A percentile compares a stretch with the other conserved stretches of the same genome.
phyloP scores from a whole-genome alignment of 2,888 invertebrate species.

The Prosopocoilus inquinatus region DNA sequence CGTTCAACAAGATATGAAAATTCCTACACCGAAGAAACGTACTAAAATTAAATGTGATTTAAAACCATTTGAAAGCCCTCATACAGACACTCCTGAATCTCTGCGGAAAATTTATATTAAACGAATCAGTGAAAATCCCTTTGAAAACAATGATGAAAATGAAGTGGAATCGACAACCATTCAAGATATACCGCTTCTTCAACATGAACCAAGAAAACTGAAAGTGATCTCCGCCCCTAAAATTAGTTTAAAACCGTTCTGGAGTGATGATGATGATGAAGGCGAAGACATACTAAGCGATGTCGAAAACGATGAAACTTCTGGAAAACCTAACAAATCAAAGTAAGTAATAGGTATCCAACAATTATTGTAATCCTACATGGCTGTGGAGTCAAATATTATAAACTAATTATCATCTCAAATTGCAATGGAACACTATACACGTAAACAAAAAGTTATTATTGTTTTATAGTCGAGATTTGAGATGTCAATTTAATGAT shows the following conservation, averaged over 20 bases:
- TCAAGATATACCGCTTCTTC: background rate
- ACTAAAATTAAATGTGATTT: constrained; percentile 20
- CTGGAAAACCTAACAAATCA: constrained; percentile 52
- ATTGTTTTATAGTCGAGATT: too few species aligned
- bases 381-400: too few species aligned
- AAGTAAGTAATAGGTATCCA: constrained; percentile 42
- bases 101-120: background rate
- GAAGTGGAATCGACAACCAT: background rate
- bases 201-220: background rate
- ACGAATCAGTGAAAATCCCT: constrained; percentile 2
- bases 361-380: too few species aligned
- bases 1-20: constrained; percentile 29
- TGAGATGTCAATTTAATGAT: too few species aligned
- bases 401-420: too few species aligned
- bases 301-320: constrained; percentile 45
- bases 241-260: constrained; percentile 67
- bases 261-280: constrained; percentile 67
- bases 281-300: constrained; percentile 48
- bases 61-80: background rate
- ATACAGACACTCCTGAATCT: background rate
- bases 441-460: too few species aligned
- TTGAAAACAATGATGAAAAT: background rate
- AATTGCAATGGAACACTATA: too few species aligned
- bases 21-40: constrained; percentile 14
- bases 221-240: constrained; percentile 46